Percentiles rank a stretch among this genome's conserved stretches.
These are phyloP conservation scores for Trigoniulus corallinus DNA, from an alignment of 1,140 invertebrate species.

Conservation along the genomic window DNA sequence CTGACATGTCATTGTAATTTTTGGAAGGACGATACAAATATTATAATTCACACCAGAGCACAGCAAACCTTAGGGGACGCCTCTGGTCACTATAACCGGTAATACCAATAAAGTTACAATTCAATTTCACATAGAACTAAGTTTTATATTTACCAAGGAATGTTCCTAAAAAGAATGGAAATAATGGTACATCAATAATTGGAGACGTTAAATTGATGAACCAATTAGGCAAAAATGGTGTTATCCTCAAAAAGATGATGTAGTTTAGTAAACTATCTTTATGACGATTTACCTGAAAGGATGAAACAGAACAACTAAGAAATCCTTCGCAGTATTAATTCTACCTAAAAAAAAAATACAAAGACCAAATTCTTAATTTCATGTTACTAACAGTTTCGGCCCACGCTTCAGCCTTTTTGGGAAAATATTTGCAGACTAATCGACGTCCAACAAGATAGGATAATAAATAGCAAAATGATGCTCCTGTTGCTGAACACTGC, in stretches of 20 bases:
- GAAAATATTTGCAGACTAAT: constrained; percentile 75
- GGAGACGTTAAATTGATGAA: constrained; percentile 97
- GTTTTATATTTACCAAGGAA: constrained; percentile 40
- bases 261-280: constrained; percentile 83
- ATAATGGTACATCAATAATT: constrained; percentile 82
- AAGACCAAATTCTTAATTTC: too few species aligned
- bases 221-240: constrained; percentile 98
- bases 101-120: too few species aligned
- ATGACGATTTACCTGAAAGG: constrained; percentile 53
- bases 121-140: background rate
- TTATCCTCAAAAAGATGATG: constrained; percentile 91
- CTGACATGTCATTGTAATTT: too few species aligned
- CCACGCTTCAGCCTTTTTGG: constrained; percentile 70
- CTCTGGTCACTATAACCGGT: too few species aligned
- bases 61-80: too few species aligned
- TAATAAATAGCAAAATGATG: constrained; percentile 84
- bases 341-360: background rate
- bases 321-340: too few species aligned
- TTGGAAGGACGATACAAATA: too few species aligned
- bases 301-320: constrained; percentile 6
- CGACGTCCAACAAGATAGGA: constrained; percentile 74
- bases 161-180: constrained; percentile 87
- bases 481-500: constrained; percentile 83
- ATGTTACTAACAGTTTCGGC: constrained; percentile 46
- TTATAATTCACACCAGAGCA: too few species aligned